Evolutionary conservation across 1,140 invertebrate genomes (phyloP), one percentile per base, ranked within the genome.

Genomic region (Sminthurides bifidus): DNA sequence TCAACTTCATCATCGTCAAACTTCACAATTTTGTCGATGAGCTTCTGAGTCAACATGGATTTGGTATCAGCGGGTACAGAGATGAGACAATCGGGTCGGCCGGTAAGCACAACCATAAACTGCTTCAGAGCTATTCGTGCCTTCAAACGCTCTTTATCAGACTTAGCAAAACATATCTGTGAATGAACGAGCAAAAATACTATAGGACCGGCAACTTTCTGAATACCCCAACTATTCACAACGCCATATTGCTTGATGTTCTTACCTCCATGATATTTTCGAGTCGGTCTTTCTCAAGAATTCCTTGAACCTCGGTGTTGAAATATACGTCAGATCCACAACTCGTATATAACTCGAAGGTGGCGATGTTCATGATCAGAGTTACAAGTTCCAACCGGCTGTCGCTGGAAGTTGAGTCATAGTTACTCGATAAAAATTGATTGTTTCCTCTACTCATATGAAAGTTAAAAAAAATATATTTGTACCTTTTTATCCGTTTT

Each of bases 101-200:
- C 24, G 21, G 52, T 51, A 5, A 63, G 1, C 3, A 63, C 27
- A 31, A 38, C 38, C 3, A 63, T 43, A 30, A 63, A 59, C 31
- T 63, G 58, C 35, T 59, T 63, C 2, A 63, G 17, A 1, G 61
- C 53, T 6, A 51, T 17, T 0, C 57, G 19, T 29, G 54, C 52
- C 24, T 63, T 63, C 4, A 6, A 27, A 0, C 15, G 35, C 4
- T 57, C 58, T 14, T 43, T 46, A 35, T 26, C 43, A 14, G 24
- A 8, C 12, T 21, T n/a, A n/a, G n/a, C 35, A 4, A 59, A 33
- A 15, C 27, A 14, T 21, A 40, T 29, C 41, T 31, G 19, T 26
- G 31, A 6, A 44, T n/a, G n/a, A n/a, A n/a, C n/a, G n/a, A n/a
- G n/a, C 6, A 19, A 44, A 45, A 54, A 52, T 8, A 52, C 17